Conservation (phyloP, 2,113 vertebrate species). For the Gallinago undulata region DNA sequence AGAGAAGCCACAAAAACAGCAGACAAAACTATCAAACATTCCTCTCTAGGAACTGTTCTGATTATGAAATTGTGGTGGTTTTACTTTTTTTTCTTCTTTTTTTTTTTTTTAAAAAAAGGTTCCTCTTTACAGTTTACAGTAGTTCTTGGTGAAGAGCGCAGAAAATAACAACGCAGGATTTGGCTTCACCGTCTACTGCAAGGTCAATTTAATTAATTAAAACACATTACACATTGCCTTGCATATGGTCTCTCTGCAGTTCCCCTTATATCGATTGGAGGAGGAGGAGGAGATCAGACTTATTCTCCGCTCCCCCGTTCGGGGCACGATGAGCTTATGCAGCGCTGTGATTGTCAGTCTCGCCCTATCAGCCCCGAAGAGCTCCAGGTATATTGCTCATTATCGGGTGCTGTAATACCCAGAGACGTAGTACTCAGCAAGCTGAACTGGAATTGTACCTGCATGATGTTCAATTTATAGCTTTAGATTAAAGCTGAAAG, state of each 20-base stretch:
- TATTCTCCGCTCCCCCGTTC: neutral
- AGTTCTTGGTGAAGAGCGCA: neutral
- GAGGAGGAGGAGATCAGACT: neutral
- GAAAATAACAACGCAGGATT: neutral
- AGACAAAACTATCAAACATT: neutral
- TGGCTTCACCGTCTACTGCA: neutral
- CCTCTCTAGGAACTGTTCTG: neutral
- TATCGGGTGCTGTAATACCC: neutral
- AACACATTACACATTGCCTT: neutral
- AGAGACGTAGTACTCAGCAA: neutral
- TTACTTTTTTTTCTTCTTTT: neutral
- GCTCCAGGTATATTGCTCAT: neutral
- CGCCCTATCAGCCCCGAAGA: neutral
- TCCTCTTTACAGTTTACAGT: neutral
- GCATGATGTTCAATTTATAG: slow-evolving; percentile 7
- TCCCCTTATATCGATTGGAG: neutral
- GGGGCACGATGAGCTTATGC: neutral
- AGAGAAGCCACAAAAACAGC: neutral
- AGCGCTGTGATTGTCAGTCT: neutral
- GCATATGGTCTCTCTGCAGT: neutral
- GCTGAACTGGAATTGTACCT: neutral
- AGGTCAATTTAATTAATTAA: neutral
- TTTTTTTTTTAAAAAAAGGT: neutral
- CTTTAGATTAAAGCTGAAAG: slow-evolving; percentile 37
- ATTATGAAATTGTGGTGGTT: accelerated